Conservation (phyloP, 1,140 invertebrate species). For the Ips typographus region DNA sequence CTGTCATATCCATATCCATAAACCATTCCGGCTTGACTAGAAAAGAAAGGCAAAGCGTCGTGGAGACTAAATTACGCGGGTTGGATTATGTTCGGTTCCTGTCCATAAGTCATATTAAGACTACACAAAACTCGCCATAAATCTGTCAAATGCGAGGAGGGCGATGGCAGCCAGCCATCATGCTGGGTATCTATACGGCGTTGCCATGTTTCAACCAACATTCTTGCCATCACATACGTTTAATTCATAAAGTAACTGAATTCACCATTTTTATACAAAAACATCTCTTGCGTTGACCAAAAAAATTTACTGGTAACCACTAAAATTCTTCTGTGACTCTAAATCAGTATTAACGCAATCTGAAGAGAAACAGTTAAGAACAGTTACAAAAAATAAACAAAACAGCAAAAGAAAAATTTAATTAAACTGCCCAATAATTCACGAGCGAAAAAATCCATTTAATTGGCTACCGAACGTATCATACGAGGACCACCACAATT, state of each 20-base stretch:
- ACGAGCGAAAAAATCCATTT: slow-evolving; percentile 5
- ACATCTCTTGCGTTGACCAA: too few relatives aligned
- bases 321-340: not conserved
- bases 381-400: too few relatives aligned
- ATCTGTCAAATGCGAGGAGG: slow-evolving; percentile 52
- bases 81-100: slow-evolving; percentile 53
- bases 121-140: slow-evolving; percentile 54
- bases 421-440: slow-evolving; percentile 3
- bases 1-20: slow-evolving; percentile 30
- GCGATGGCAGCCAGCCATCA: slow-evolving; percentile 47
- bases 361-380: too few relatives aligned
- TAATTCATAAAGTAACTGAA: not conserved
- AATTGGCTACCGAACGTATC: slow-evolving; percentile 15
- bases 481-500: slow-evolving; percentile 14
- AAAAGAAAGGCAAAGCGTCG: slow-evolving; percentile 30
- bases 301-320: not conserved
- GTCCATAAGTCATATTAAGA: slow-evolving; percentile 56
- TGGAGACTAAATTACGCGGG: slow-evolving; percentile 42
- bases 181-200: slow-evolving; percentile 13
- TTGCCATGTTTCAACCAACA: not conserved
- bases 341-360: too few relatives aligned
- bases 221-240: not conserved
- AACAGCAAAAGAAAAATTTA: not conserved
- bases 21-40: slow-evolving; percentile 22
- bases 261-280: not conserved